These are phyloP conservation scores for Rhabdomys pumilio DNA, from an alignment of 2,797 vertebrate genomes.

Conservation along the genomic window DNA sequence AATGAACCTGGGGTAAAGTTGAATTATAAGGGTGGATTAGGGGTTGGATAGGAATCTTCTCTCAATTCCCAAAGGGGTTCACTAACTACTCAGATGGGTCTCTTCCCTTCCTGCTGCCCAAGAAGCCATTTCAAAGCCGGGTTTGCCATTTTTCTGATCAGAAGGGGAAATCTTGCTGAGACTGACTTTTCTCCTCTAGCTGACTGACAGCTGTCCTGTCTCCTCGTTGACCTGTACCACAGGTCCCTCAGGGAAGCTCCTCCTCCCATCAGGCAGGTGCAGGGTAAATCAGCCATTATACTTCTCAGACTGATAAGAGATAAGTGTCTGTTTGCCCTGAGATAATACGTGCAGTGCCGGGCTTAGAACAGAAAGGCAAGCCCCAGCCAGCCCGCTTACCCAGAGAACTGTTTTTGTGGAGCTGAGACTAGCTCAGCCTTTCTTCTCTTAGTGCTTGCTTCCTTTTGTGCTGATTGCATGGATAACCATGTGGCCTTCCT, in stretches of 20 bases:
- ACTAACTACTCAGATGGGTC: not conserved
- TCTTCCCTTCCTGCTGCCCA: not conserved
- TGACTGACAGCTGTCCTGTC: too few species aligned
- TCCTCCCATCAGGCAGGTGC: not conserved
- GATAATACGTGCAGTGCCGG: not conserved
- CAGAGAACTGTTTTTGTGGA: not conserved
- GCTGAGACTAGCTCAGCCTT: not conserved
- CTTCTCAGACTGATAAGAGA: constrained; percentile 24
- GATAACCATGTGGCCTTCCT: fast-evolving
- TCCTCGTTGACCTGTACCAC: not conserved
- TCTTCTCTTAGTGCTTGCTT: not conserved
- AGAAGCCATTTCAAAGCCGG: constrained; percentile 21
- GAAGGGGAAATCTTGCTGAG: constrained; percentile 20
- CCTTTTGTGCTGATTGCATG: not conserved
- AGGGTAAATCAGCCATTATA: not conserved
- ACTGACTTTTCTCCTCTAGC: not conserved
- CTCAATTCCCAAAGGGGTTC: constrained; percentile 30
- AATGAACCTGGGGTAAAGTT: not conserved
- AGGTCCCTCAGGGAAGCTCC: not conserved
- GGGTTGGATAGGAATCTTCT: not conserved
- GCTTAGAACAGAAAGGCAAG: constrained; percentile 39
- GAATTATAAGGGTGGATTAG: not conserved
- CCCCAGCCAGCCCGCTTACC: not conserved
- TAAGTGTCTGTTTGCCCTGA: constrained; percentile 16
- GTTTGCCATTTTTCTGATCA: not conserved